Evolutionary conservation across 2,888 invertebrate genomes (phyloP), one percentile per base, ranked within the genome.

Genomic region (Ichneumon xanthorius): DNA sequence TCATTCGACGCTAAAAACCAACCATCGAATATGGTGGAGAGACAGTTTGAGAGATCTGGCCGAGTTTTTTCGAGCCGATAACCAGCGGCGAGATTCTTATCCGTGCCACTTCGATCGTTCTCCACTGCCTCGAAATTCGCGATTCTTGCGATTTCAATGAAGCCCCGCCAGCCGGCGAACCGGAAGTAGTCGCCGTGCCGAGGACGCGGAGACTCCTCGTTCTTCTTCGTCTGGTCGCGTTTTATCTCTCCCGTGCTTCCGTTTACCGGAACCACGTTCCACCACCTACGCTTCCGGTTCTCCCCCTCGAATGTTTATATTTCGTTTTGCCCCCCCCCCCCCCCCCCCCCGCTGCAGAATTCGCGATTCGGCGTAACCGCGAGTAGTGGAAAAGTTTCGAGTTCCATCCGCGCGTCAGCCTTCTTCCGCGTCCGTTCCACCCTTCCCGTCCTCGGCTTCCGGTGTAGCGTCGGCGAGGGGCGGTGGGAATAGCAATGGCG

Each of bases 251-350:
- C 45, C 68, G 55, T 48, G 16, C 75, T 79, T 85, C 85, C 82
- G 82, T 82, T 80, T 80, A 80, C 79, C 85, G 85, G 82, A 85
- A 82, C 45, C 79, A 53, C 71, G 76, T 71, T 71, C 75, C 82
- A 80, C 48, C 82, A 78, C 81, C 65, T 79, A 85, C 63, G 48
- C 70, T 33, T 75, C 70, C 37, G 68, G 45, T 48, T 80, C 70
- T 16, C 65, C 45, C 72, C 65, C 75, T 80, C 22, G 63, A 80
- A 80, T 81, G 80, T 85, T 67, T 71, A 71, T 77, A 53, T 77
- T 76, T 70, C 65, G 37, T 67, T 80, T 81, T 53, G 3, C 22
- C 48, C 50, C 33, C 16, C 26, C 40, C 40, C 22, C 48, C 50
- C 30, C 16, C 9, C 50, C 63, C 26, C 3, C 26, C 37, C 30